These are phyloP conservation scores for Cryptomyrus ogoouensis DNA, from an alignment of 2,113 vertebrate species.

Conservation along the genomic window DNA sequence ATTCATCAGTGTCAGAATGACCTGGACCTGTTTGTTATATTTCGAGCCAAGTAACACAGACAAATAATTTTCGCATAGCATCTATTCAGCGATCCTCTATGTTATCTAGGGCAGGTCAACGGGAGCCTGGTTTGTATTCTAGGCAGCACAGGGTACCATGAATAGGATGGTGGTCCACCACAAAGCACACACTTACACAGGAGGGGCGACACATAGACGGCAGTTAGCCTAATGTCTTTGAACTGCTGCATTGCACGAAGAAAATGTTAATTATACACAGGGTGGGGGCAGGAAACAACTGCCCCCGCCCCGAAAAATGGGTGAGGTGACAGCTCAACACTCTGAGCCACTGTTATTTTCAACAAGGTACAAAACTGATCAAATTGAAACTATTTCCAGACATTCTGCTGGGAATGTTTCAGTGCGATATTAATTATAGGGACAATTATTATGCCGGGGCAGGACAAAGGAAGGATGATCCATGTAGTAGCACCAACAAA, in stretches of 20 bases:
- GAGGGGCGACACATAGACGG: neutral
- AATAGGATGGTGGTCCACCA: neutral
- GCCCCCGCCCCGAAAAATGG: neutral
- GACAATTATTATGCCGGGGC: neutral
- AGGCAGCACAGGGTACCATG: neutral
- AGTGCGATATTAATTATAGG: neutral
- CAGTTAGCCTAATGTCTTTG: neutral
- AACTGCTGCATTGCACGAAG: neutral
- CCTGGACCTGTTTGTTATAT: neutral
- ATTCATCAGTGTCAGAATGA: neutral
- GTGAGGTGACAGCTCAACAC: neutral
- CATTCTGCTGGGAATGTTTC: neutral
- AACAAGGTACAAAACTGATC: neutral
- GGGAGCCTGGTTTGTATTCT: neutral
- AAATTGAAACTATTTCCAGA: neutral
- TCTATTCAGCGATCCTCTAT: neutral
- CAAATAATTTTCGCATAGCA: neutral
- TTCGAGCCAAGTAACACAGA: neutral
- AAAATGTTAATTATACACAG: neutral
- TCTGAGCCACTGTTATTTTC: neutral
- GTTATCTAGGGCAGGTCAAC: neutral
- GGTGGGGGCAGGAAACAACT: neutral
- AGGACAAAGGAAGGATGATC: neutral
- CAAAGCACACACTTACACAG: neutral
- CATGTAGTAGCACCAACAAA: neutral